Evolutionary conservation across 2,888 invertebrate genomes (phyloP), one percentile per base, ranked within the genome.

Genomic region (Copidosoma aretas): DNA sequence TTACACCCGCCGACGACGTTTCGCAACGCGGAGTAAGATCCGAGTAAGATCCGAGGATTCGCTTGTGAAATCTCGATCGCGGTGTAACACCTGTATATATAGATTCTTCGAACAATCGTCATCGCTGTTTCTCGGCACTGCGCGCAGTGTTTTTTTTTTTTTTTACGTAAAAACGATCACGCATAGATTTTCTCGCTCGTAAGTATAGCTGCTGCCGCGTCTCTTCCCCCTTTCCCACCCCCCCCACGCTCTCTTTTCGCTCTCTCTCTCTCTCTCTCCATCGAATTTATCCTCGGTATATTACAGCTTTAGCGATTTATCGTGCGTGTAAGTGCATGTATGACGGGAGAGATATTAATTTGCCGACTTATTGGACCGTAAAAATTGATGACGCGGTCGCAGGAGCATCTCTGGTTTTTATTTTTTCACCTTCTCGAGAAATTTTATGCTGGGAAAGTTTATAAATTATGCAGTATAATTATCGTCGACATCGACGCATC

Each of bases 381-480:
- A 67, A 19, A 32, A 67, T 67, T 66, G 46, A 43, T 53, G 63
- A 60, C 22, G 57, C 21, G 43, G 57, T 32, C 8, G 32, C 32
- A 32, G n/a, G n/a, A n/a, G 32, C 32, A 5, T 32, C 3, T 32
- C 32, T 32, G 8, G 32, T 8, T 32, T 32, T 32, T 32, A 56
- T 63, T 32, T 8, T 32, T 32, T 32, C n/a, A n/a, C n/a, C n/a
- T n/a, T 57, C 60, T 61, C 51, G 68, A 66, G 66, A 66, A 71
- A 71, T 63, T 65, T 60, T 56, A 25, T 1, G 24, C 14, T 39
- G 56, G 63, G 71, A 71, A 71, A 71, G 71, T 68, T 60, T 21
- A 63, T 68, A 64, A 64, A 71, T n/a, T 53, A 63, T 22, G 15
- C 21, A 39, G 10, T 21, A 60, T 54, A 54, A 53, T 63, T 46